These are phyloP conservation scores for Scomber colias DNA, from an alignment of 2,113 vertebrate genomes.

Conservation along the genomic window DNA sequence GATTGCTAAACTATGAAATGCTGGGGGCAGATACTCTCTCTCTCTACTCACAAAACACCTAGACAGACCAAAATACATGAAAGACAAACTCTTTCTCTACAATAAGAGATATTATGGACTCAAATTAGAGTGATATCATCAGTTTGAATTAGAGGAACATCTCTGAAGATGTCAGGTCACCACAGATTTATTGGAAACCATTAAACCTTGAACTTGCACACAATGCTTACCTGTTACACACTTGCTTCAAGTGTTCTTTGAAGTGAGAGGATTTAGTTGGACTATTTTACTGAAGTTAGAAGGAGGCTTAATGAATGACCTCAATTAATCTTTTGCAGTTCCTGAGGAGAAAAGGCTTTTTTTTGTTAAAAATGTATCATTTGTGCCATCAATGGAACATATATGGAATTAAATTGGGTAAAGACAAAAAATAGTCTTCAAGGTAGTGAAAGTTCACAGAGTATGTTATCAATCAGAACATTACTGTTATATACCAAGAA, in stretches of 20 bases:
- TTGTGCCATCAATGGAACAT: not conserved
- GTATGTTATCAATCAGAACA: too few relatives aligned
- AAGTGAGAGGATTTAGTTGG: not conserved
- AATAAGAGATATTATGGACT: not conserved
- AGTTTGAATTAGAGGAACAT: constrained; percentile 1
- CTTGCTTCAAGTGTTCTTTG: not conserved
- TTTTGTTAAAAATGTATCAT: not conserved
- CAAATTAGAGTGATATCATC: not conserved
- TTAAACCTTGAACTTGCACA: not conserved
- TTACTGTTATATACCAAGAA: too few relatives aligned
- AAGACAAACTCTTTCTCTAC: not conserved
- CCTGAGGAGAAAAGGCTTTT: not conserved
- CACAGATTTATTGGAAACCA: not conserved
- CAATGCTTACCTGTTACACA: not conserved
- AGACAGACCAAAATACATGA: too few relatives aligned
- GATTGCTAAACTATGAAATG: too few relatives aligned
- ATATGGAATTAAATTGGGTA: not conserved
- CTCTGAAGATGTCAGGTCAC: not conserved
- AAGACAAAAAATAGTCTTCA: too few relatives aligned
- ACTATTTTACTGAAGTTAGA: not conserved
- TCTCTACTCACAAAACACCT: too few relatives aligned
- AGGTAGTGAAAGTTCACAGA: too few relatives aligned
- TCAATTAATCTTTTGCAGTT: constrained; percentile 7
- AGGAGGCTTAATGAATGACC: not conserved
- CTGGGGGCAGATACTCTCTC: too few relatives aligned